Evolutionary conservation across 2,797 vertebrate genomes (phyloP).

Genomic region (Rhynchotus rufescens): DNA sequence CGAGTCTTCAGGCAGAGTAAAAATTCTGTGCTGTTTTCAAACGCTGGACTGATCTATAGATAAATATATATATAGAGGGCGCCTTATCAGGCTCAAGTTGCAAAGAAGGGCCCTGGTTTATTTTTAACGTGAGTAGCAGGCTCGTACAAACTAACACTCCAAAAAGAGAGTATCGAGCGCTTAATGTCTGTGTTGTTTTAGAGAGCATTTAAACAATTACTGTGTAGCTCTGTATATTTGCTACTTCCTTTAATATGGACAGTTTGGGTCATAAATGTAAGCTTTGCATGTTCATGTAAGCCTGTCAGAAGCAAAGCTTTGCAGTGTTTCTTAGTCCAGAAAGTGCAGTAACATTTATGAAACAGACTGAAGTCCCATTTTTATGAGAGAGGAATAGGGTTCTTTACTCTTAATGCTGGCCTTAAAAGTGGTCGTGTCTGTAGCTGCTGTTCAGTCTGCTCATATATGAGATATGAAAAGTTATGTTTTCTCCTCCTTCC

Average conservation of each 20-base stretch:
- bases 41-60: neutral
- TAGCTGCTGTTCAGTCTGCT: neutral
- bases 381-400: neutral
- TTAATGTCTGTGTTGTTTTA: neutral
- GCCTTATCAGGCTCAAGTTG: neutral
- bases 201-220: neutral
- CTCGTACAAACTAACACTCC: neutral
- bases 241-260: neutral
- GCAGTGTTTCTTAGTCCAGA: neutral
- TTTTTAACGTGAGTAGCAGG: slow-evolving; percentile 16
- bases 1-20: neutral
- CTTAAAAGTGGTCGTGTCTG: neutral
- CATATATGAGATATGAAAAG: neutral
- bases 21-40: neutral
- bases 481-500: neutral
- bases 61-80: neutral
- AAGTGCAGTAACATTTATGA: neutral
- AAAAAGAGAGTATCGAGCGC: neutral
- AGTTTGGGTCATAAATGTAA: neutral
- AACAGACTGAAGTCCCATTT: neutral
- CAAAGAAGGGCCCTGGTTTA: slow-evolving; percentile 8
- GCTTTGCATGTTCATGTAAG: neutral
- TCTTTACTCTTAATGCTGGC: neutral
- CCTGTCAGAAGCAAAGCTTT: neutral
- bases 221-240: neutral